Base-by-base conservation (phyloP, 1,140 invertebrate species). In the Drosophila bifasciata region DNA sequence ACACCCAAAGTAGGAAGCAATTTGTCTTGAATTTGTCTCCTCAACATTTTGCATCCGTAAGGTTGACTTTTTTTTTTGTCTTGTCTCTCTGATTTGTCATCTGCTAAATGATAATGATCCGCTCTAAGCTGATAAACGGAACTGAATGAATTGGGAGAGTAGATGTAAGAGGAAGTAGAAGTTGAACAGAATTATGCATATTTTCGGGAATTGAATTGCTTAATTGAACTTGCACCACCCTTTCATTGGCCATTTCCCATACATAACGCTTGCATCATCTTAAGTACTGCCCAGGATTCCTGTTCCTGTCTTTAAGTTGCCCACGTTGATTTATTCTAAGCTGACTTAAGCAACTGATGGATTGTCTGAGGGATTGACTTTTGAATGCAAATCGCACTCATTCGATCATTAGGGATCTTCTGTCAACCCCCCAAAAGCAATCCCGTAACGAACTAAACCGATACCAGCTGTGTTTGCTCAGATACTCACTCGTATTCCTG, bases 1-100 rank as follows among this genome's bases (percentile, higher is more conserved):
- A n/a, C n/a, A n/a, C n/a, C n/a, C n/a, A 73, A 69, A 76, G 76
- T 76, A 60, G 72, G 76, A 84, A 85, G 71, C 57, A 57, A 79
- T 76, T 66, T 56, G 77, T 81, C 68, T 81, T 32, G 57, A 43
- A 68, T 25, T 49, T n/a, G n/a, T n/a, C 61, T 77, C 44, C 56
- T 56, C 73, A 64, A 43, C 50, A 58, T 62, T 81, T 80, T 80
- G 78, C 78, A 80, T 79, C 66, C 16, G 39, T 39, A 50, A 46
- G 23, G 23, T 61, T 17, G 48, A 36, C 40, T 64, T 50, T 19
- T 50, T 19, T n/a, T n/a, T n/a, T n/a, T n/a, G n/a, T n/a, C n/a
- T n/a, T n/a, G n/a, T n/a, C 40, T 58, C 50, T 69, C 23, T 50
- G 39, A 59, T 36, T 43, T 55, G 40, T 55, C 52, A 43, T 55